A percentile compares a stretch with the other conserved stretches of the same genome.
Evolutionary conservation across 2,797 vertebrate species (phyloP).

Genomic region (Clarias laeviceps): DNA sequence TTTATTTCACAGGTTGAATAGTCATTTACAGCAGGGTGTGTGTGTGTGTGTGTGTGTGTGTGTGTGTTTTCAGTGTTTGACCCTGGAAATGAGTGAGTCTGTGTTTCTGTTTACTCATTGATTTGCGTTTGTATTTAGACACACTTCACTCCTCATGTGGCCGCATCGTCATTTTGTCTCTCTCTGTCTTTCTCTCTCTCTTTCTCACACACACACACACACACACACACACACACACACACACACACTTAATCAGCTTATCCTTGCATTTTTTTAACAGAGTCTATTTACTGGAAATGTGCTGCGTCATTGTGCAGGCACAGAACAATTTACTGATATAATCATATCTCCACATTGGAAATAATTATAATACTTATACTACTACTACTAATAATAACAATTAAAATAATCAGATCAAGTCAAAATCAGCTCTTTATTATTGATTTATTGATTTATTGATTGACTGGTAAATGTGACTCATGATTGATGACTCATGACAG

Average conservation of each 20-base stretch:
- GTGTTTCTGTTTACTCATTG: conserved; percentile 22
- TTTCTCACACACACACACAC: not conserved
- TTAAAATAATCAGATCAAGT: not conserved
- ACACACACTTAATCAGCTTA: conserved; percentile 15
- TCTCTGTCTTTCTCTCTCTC: not conserved
- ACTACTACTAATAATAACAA: not conserved
- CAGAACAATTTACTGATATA: not conserved
- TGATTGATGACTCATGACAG: too few species aligned
- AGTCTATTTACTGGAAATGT: conserved; percentile 1
- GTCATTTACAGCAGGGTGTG: conserved; percentile 9
- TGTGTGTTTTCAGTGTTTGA: not conserved
- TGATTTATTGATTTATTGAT: not conserved
- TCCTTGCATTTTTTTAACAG: conserved; percentile 20
- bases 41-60: not conserved
- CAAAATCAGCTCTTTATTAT: not conserved
- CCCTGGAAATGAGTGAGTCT: conserved; percentile 6
- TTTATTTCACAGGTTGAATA: conserved; percentile 66
- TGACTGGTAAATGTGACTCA: not conserved
- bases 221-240: not conserved
- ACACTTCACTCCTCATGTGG: conserved; percentile 10
- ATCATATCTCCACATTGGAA: not conserved
- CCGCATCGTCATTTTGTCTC: not conserved
- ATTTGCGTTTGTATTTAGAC: conserved; percentile 27
- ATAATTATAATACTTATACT: not conserved
- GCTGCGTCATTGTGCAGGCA: not conserved